Conservation (phyloP, 2,888 invertebrate genomes). For the Diploptera punctata region DNA sequence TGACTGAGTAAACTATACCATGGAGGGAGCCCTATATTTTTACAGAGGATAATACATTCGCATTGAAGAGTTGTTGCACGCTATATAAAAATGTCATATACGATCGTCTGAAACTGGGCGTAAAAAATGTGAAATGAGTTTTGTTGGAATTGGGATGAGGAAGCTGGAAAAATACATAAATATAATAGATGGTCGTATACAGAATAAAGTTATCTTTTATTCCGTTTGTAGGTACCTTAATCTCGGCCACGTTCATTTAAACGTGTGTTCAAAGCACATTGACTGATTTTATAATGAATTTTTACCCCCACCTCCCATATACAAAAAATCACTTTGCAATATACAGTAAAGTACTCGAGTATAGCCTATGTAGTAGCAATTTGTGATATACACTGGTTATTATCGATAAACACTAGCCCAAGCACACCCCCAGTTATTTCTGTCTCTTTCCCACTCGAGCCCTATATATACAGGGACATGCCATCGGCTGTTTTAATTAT, state of each 20-base stretch:
- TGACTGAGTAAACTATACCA: too few relatives aligned
- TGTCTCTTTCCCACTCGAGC: neutral
- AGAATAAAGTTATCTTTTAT: constrained; percentile 7
- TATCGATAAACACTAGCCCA: constrained; percentile 22
- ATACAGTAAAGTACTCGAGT: constrained; percentile 16
- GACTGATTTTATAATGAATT: constrained; percentile 31
- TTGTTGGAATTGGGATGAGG: neutral
- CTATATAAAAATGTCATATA: too few relatives aligned
- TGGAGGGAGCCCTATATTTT: too few relatives aligned
- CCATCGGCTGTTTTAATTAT: constrained; percentile 36
- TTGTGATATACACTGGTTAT: constrained; percentile 22
- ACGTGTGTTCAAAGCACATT: constrained; percentile 29
- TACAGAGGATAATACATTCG: too few relatives aligned
- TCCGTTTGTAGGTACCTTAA: constrained; percentile 25
- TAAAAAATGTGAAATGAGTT: neutral
- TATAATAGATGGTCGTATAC: constrained; percentile 8
- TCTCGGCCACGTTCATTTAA: constrained; percentile 19
- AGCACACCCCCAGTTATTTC: constrained; percentile 4
- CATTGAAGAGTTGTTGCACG: too few relatives aligned
- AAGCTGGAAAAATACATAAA: constrained; percentile 22
- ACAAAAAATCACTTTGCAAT: constrained; percentile 28
- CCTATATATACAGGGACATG: constrained; percentile 21
- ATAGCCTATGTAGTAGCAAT: constrained; percentile 20
- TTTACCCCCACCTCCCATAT: neutral
- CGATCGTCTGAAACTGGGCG: too few relatives aligned